Percentiles rank a stretch among this genome's conserved stretches.
Evolutionary conservation across 1,140 invertebrate species (phyloP).

Genomic region (Drosophila sucinea): DNA sequence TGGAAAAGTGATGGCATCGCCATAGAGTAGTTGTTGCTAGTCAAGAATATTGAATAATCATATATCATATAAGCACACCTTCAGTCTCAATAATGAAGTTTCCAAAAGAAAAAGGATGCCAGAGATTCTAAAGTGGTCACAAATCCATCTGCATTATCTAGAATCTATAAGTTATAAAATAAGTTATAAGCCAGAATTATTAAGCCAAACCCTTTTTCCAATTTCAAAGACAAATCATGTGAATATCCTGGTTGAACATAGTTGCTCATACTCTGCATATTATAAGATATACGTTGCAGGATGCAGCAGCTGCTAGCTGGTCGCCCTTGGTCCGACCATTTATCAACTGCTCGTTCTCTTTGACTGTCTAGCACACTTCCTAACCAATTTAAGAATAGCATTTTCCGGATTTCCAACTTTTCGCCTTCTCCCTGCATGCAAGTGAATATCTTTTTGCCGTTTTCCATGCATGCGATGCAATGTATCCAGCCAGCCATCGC

Average conservation of each 20-base stretch:
- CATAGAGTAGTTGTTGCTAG: too few species aligned
- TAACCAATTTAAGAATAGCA: slow-evolving; percentile 66
- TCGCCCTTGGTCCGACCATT: slow-evolving; percentile 47
- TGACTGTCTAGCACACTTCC: slow-evolving; percentile 73
- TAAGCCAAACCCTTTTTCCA: slow-evolving; percentile 29
- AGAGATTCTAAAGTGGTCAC: too few species aligned
- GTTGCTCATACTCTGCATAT: slow-evolving; percentile 29
- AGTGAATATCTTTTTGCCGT: slow-evolving; percentile 32
- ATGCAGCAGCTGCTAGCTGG: slow-evolving; percentile 26
- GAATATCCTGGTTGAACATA: slow-evolving; percentile 67
- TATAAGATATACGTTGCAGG: slow-evolving; percentile 19
- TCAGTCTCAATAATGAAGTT: too few species aligned
- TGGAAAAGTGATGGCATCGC: too few species aligned
- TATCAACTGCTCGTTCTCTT: slow-evolving; percentile 75
- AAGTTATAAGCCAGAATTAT: slow-evolving; percentile 44
- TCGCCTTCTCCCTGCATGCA: slow-evolving; percentile 15
- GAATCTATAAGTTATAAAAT: too few species aligned
- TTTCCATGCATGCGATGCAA: slow-evolving; percentile 32
- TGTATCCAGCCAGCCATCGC: neutral
- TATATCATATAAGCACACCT: too few species aligned
- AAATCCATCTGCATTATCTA: too few species aligned
- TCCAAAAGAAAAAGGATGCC: too few species aligned
- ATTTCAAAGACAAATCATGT: slow-evolving; percentile 61
- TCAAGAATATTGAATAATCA: too few species aligned
- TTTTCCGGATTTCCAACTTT: neutral